Base-by-base conservation (phyloP, 2,888 invertebrate genomes). In the Dynastes hyllus region DNA sequence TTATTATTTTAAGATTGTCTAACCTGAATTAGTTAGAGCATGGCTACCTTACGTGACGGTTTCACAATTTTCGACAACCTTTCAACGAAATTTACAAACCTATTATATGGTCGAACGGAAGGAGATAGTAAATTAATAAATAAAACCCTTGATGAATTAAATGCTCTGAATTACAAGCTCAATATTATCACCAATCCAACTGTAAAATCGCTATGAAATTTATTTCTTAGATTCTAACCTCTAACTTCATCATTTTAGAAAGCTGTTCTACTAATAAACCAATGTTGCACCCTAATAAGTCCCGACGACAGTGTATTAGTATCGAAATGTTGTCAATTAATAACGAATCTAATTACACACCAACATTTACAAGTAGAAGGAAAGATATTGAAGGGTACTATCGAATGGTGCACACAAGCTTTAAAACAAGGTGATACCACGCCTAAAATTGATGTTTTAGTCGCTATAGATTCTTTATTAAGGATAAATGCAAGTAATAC, bases 81-180 rank as follows among this genome's bases (percentile, higher is more conserved):
- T 79, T 86, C 86, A 51, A 80, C 84, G 78, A 87, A 86, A 87
- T 87, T 88, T 71, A 84, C 85, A 16, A 86, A 87, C 79, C 80
- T 89, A 77, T 80, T 86, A 11, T 86, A 85, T 80, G 84, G 84
- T 53, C 83, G 87, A 29, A 84, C 85, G 4, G 85, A 87, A 82
- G 91, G 89, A 76, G 90, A 91, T 82, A 90, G 90, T 84, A 86
- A 87, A 53, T 88, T 89, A 82, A 88, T 93, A 2, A 91, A 92
- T 84, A 86, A 88, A 61, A 86, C 91, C 16, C 89, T 94, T 69
- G 92, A 92, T 84, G 92, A 93, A 82, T 88, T 94, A 53, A 94
- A 93, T 86, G 89, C 91, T 0, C 88, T 93, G 70, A 92, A 94
- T 83, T 94, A 90, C 84, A 91, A 91, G 84, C 85, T 85, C 80